These are phyloP conservation scores for Eulemur coronatus DNA, from an alignment of 2,797 vertebrate genomes.

Conservation along the genomic window DNA sequence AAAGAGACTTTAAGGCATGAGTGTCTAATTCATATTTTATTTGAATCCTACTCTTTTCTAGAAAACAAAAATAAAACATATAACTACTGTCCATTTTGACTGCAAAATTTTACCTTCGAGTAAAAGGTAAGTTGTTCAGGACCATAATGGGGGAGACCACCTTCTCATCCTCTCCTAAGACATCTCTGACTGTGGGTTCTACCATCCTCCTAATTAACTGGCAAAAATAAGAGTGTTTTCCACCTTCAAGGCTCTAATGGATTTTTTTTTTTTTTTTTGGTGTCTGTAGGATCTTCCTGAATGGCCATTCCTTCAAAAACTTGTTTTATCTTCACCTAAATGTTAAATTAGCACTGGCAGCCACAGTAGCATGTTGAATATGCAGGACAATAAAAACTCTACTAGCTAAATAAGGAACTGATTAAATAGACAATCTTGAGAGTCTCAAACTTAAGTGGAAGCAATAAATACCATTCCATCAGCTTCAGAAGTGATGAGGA, in stretches of 20 bases:
- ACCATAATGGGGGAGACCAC: not conserved
- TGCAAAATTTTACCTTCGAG: not conserved
- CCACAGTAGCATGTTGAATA: not conserved
- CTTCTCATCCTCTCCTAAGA: not conserved
- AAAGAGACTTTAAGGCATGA: not conserved
- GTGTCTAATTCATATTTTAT: not conserved
- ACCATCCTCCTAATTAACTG: not conserved
- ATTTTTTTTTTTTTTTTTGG: not conserved
- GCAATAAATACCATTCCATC: constrained; percentile 33
- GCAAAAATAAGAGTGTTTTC: not conserved
- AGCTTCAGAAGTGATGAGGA: constrained; percentile 19
- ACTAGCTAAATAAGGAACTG: not conserved
- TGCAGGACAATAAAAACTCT: not conserved
- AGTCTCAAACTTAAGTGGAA: constrained; percentile 25
- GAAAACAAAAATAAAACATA: not conserved
- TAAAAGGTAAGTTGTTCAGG: not conserved
- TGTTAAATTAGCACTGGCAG: not conserved
- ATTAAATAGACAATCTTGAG: not conserved
- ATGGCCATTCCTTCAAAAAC: not conserved
- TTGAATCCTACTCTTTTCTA: not conserved
- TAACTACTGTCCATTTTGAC: not conserved
- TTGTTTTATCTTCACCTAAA: not conserved
- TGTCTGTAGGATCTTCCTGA: not conserved
- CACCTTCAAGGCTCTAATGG: not conserved
- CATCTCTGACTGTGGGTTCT: too few species aligned